A percentile compares a stretch with the other conserved stretches of the same genome.
phyloP scores from a whole-genome alignment of 2,113 vertebrate species.

The Ranitomeya variabilis region DNA sequence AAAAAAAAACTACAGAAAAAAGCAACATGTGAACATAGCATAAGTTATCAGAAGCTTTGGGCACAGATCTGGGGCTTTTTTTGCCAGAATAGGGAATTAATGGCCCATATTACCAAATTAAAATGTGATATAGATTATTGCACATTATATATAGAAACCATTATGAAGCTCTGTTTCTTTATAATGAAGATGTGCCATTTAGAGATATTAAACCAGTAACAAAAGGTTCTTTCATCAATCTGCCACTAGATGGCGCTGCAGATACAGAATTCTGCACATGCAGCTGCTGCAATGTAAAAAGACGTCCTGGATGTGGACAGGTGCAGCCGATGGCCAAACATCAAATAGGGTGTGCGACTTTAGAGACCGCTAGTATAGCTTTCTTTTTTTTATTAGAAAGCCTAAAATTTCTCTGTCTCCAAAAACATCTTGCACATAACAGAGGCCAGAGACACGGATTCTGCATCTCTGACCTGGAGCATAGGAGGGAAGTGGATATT shows the following conservation, averaged over 20 bases:
- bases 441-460: not conserved
- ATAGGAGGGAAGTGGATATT: no score
- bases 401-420: not conserved
- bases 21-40: no score
- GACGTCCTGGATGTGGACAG: not conserved
- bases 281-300: not conserved
- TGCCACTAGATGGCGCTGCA: constrained; percentile 1
- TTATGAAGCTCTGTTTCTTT: not conserved
- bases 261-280: not conserved
- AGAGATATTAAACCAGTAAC: not conserved
- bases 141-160: not conserved
- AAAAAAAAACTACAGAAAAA: no score
- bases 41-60: no score
- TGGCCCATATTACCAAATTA: no score
- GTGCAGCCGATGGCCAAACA: not conserved
- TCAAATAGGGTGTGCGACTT: not conserved
- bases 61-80: not conserved
- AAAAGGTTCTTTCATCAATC: not conserved
- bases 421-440: not conserved
- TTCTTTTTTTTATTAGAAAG: not conserved
- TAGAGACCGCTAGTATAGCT: not conserved
- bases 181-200: not conserved
- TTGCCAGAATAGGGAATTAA: not conserved
- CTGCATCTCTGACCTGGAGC: not conserved
- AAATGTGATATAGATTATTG: not conserved